Evolutionary conservation across 2,797 vertebrate genomes (phyloP).

Genomic region (Triplophysa yarkandensis): DNA sequence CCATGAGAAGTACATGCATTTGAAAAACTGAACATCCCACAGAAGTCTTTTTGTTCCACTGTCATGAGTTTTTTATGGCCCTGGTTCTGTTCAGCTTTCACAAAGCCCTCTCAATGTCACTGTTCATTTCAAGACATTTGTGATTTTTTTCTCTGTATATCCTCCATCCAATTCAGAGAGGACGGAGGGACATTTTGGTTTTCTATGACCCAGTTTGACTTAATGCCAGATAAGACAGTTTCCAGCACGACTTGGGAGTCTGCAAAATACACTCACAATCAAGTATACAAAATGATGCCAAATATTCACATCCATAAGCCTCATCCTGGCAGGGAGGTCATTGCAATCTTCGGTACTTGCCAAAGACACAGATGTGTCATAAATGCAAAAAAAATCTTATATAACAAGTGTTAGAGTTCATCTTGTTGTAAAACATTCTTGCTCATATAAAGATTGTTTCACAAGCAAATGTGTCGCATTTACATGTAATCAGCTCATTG

Average conservation of each 20-base stretch:
- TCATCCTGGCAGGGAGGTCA: constrained; percentile 31
- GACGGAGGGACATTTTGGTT: constrained; percentile 45
- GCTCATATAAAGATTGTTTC: constrained; percentile 39
- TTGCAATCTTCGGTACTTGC: constrained; percentile 9
- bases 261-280: constrained; percentile 51
- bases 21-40: constrained; percentile 24
- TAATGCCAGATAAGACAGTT: constrained; percentile 43
- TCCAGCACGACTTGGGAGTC: constrained; percentile 51
- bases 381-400: constrained; percentile 18
- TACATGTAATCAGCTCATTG: constrained; percentile 34
- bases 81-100: constrained; percentile 16
- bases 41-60: constrained; percentile 51
- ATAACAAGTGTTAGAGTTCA: constrained; percentile 1
- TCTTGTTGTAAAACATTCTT: constrained; percentile 28
- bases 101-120: constrained; percentile 39
- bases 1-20: constrained; percentile 25
- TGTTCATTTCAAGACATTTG: constrained; percentile 53
- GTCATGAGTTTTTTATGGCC: constrained; percentile 41
- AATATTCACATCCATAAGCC: constrained; percentile 31
- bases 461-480: constrained; percentile 22
- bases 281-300: constrained; percentile 42
- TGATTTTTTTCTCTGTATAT: constrained; percentile 40
- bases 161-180: constrained; percentile 50
- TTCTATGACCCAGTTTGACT: constrained; percentile 40
- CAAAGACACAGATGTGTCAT: constrained; percentile 21